Evolutionary conservation across 2,888 invertebrate species (phyloP), one percentile per base, ranked within the genome.

Genomic region (Neoascia interrupta): DNA sequence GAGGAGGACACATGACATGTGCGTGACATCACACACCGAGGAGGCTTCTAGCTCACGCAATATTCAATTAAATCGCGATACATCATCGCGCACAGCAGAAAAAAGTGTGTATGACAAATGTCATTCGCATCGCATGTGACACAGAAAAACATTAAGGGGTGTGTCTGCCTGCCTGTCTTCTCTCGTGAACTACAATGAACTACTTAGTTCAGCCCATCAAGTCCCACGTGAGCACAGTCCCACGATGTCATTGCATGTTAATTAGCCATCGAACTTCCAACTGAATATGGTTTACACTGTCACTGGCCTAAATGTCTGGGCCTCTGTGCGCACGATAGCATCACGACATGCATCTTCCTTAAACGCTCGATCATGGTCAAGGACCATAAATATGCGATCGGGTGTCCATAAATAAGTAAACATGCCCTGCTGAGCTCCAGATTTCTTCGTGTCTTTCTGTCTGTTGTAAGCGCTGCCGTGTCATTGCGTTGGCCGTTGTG

Each of bases 341-440:
- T 70, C 70, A 61, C 54, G 81, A 80, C 80, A 74, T 75, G 81
- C 51, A 63, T 74, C 70, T 74, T 61, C 74, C 64, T 53, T 66
- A 68, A 70, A 69, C 74, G 70, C 69, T 75, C 80, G 80, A 81
- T 81, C 80, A 82, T 81, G 81, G 81, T 81, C 76, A 82, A 79
- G 69, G 81, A 81, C 81, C 81, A 82, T 82, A 82, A 82, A 82
- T 82, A 82, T 79, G 60, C 66, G 64, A 76, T 69, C 76, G 61
- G 69, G 68, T 82, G 81, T 81, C 79, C 81, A 82, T 82, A 82
- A 82, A 82, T 79, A 82, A 79, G 74, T 61, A 60, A 66, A 73
- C 70, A 64, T 81, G 81, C 69, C 81, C 79, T 74, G 81, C 81
- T 79, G 81, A 82, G 81, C 81, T 79, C 81, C 51, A 74, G 72